A percentile compares a stretch with the other conserved stretches of the same genome.
Evolutionary conservation across 2,113 vertebrate genomes (phyloP).

Genomic region (Opisthocomus hoazin): DNA sequence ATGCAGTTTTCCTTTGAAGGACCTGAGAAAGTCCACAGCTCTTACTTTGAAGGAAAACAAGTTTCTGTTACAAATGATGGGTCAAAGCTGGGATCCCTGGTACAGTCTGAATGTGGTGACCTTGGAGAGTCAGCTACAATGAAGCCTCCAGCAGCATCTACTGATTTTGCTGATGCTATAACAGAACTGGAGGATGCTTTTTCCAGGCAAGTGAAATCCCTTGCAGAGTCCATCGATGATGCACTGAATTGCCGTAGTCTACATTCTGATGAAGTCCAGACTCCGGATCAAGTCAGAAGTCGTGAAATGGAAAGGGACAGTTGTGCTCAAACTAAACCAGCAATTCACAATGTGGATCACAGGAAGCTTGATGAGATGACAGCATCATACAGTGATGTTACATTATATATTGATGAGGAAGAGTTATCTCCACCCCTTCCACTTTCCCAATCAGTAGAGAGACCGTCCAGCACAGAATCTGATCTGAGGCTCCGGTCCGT

Average conservation of each 20-base stretch:
- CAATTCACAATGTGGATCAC: slow-evolving; percentile 74
- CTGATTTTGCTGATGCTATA: slow-evolving; percentile 90
- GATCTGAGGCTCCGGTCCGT: slow-evolving; percentile 83
- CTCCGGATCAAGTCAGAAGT: slow-evolving; percentile 66
- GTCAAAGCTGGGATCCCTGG: slow-evolving; percentile 79
- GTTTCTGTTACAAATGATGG: slow-evolving; percentile 87
- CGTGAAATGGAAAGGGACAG: slow-evolving; percentile 78
- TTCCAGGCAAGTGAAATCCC: slow-evolving; percentile 93
- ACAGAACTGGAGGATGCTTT: slow-evolving; percentile 97
- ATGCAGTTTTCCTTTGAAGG: slow-evolving; percentile 99
- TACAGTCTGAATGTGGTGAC: slow-evolving; percentile 80
- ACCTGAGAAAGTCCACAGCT: slow-evolving; percentile 96
- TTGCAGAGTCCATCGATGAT: slow-evolving; percentile 95
- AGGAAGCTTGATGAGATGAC: slow-evolving; percentile 92
- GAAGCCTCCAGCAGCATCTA: slow-evolving; percentile 80
- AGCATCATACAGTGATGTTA: slow-evolving; percentile 94
- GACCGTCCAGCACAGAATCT: slow-evolving; percentile 83
- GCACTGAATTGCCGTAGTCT: slow-evolving; percentile 93
- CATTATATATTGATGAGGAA: slow-evolving; percentile 95
- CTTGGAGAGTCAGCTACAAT: slow-evolving; percentile 76
- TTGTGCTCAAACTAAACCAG: slow-evolving; percentile 72
- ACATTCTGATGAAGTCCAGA: slow-evolving; percentile 81
- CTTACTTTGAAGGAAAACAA: slow-evolving; percentile 95
- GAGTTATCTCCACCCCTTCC: slow-evolving; percentile 91
- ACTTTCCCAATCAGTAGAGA: slow-evolving; percentile 80